Conservation (phyloP, 2,888 invertebrate species). For the Cataglyphis livida region DNA sequence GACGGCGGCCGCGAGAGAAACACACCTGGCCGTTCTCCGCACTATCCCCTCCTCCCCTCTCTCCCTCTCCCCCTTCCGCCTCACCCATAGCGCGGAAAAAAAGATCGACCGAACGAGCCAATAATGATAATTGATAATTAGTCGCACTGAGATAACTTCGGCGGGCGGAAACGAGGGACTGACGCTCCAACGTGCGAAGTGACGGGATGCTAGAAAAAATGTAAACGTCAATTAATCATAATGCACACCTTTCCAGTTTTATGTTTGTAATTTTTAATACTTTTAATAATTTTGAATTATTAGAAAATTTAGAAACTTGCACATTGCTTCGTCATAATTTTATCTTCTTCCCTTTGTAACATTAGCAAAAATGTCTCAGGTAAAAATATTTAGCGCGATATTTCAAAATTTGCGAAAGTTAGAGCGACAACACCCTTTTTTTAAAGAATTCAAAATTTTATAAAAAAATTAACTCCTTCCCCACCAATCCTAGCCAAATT, state of each 20-base stretch:
- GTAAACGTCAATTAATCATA: neutral
- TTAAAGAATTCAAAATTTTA: too few species aligned
- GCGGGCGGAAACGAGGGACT: neutral
- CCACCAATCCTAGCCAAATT: too few species aligned
- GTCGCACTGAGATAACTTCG: slow-evolving; percentile 31
- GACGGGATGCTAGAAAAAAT: neutral
- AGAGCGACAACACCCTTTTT: too few species aligned
- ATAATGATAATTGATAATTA: slow-evolving; percentile 56
- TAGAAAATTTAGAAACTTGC: neutral
- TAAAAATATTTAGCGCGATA: too few species aligned
- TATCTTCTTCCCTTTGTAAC: too few species aligned
- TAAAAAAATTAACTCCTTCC: too few species aligned
- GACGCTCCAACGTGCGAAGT: too few species aligned
- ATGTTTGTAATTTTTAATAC: neutral
- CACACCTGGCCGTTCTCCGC: slow-evolving; percentile 46
- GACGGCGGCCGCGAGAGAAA: slow-evolving; percentile 46
- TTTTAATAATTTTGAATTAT: neutral
- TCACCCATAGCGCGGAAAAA: slow-evolving; percentile 6
- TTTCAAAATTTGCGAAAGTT: too few species aligned
- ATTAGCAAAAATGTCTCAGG: too few species aligned
- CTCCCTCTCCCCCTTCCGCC: neutral
- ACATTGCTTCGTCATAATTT: too few species aligned
- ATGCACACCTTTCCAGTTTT: neutral
- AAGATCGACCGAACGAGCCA: slow-evolving; percentile 26
- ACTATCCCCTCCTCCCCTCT: neutral